phyloP scores from a whole-genome alignment of 1,140 invertebrate genomes.

The Drosophila sp. region DNA sequence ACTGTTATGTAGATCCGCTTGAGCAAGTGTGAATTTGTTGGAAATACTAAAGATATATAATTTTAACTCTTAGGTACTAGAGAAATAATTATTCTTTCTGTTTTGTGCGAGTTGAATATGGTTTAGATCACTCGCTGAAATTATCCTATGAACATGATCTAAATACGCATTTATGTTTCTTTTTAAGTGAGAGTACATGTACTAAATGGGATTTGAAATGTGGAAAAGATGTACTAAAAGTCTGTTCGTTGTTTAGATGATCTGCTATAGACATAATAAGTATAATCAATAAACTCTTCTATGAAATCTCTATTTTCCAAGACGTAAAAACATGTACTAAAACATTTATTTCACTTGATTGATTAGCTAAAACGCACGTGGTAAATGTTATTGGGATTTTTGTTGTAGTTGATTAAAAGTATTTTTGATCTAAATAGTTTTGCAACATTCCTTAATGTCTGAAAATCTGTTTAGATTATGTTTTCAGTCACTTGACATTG shows the following conservation, averaged over 20 bases:
- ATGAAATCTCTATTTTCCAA: no score
- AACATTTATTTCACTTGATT: no score
- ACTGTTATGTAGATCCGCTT: conserved; percentile 4
- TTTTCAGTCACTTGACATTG: conserved; percentile 22
- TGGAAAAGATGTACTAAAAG: no score
- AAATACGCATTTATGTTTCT: background rate
- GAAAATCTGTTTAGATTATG: background rate
- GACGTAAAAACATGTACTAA: no score
- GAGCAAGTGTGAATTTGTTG: conserved; percentile 6
- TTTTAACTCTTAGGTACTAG: background rate
- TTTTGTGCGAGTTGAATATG: background rate
- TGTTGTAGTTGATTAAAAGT: no score
- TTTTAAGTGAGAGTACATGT: no score
- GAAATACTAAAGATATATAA: background rate
- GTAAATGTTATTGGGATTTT: no score
- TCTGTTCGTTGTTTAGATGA: no score
- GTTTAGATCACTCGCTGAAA: background rate
- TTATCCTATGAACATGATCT: background rate
- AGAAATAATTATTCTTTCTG: background rate
- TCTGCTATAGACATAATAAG: no score
- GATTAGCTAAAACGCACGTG: no score
- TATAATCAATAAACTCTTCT: no score
- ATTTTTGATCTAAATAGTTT: background rate
- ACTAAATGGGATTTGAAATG: no score
- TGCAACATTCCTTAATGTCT: background rate